Conservation (phyloP, 2,888 invertebrate genomes). For the Lydus trimaculatus region DNA sequence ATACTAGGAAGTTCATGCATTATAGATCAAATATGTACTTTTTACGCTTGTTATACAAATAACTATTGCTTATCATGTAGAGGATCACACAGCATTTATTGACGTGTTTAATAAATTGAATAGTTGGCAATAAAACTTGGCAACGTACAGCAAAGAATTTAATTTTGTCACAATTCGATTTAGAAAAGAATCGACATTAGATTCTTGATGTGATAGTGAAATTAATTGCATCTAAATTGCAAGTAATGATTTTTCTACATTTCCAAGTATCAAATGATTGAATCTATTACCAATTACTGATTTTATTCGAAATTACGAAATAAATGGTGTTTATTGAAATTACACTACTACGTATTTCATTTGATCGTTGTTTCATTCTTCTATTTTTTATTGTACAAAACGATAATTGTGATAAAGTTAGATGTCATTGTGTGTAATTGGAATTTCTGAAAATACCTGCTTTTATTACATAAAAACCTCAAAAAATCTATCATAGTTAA, state of each 20-base stretch:
- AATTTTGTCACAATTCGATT: constrained; percentile 1
- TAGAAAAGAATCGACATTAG: no score
- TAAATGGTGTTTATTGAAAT: no score
- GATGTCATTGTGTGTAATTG: not conserved
- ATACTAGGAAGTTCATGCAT: not conserved
- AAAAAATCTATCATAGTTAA: not conserved
- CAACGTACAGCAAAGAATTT: not conserved
- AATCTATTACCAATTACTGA: not conserved
- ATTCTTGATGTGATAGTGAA: not conserved
- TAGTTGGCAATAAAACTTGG: not conserved
- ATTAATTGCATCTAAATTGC: not conserved
- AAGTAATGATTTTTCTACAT: not conserved
- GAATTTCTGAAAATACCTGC: not conserved
- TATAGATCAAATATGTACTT: not conserved
- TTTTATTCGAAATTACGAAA: no score
- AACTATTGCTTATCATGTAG: not conserved
- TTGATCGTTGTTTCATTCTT: not conserved
- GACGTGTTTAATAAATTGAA: not conserved
- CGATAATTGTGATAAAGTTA: not conserved
- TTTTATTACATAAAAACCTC: not conserved
- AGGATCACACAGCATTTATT: not conserved
- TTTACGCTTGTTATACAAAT: not conserved
- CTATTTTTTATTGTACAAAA: not conserved
- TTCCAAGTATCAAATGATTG: not conserved
- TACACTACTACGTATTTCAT: not conserved